Conservation (phyloP, 1,140 invertebrate species). For the Gonatopus flavifemur region DNA sequence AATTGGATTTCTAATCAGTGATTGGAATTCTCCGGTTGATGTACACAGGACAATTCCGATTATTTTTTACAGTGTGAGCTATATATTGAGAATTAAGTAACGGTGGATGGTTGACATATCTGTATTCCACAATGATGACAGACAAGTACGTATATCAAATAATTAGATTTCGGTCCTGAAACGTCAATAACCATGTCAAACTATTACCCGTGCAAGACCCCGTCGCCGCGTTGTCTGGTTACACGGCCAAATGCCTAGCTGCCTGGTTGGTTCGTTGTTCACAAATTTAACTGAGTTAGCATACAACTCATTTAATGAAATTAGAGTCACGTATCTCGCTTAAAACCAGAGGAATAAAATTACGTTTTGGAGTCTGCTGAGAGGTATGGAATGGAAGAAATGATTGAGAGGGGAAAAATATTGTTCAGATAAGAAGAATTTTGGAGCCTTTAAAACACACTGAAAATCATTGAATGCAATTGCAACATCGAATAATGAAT, state of each 20-base stretch:
- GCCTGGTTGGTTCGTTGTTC: slow-evolving; percentile 27
- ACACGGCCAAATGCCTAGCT: slow-evolving; percentile 3
- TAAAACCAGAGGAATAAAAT: slow-evolving; percentile 57
- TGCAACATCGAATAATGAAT: too few relatives aligned
- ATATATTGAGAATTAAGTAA: too few relatives aligned
- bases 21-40: too few relatives aligned
- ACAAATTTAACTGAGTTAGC: slow-evolving; percentile 56
- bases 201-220: slow-evolving; percentile 48
- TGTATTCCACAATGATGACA: slow-evolving; percentile 33
- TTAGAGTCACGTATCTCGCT: slow-evolving; percentile 51
- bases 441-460: too few relatives aligned
- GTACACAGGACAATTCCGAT: too few relatives aligned
- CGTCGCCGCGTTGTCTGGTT: slow-evolving; percentile 38
- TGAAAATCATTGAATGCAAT: too few relatives aligned
- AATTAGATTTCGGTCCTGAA: slow-evolving; percentile 56
- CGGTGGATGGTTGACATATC: slow-evolving; percentile 35
- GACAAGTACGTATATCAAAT: slow-evolving; percentile 53
- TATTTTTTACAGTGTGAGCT: too few relatives aligned
- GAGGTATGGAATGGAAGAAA: slow-evolving; percentile 10
- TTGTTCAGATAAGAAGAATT: too few relatives aligned
- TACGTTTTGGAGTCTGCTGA: slow-evolving; percentile 42
- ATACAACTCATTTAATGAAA: slow-evolving; percentile 59
- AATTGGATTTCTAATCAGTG: too few relatives aligned
- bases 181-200: slow-evolving; percentile 59
- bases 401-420: slow-evolving; percentile 5